Base-by-base conservation (phyloP, 1,140 invertebrate species). In the Drosophila busckii region DNA sequence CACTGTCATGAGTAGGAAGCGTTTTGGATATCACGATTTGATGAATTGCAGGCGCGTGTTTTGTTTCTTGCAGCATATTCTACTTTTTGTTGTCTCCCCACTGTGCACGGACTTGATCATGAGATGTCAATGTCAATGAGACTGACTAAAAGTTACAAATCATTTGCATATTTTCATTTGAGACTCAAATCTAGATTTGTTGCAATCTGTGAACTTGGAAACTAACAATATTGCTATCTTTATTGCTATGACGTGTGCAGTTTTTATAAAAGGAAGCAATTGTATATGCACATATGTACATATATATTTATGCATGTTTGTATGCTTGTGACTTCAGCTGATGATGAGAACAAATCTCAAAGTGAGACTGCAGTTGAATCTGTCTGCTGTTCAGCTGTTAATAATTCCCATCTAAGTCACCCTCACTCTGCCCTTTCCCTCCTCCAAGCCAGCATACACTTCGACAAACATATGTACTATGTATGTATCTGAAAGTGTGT, bases 361-460 rank as follows among this genome's bases (percentile, higher is more conserved):
- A 35, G 20, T 17, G 13, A 22, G 20, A 34, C 19, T 13, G 3
- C 10, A 17, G n/a, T 45, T 19, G 29, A 32, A 31, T 16, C 22
- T 16, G 1, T 28, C 40, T 53, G 49, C 32, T 8, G 23, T 26
- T 23, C 56, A 60, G 49, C 49, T 60, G 56, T 54, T 60, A 45
- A 45, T 60, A 40, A 45, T 38, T 16, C 50, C 26, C 42, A 37
- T 17, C 31, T 37, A 22, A 37, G 38, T 9, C 29, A 31, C 25
- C 37, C 23, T n/a, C 22, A 34, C 35, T 22, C 46, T 20, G 35
- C 10, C 22, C 0, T 13, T 16, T 4, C 16, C 20, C 2, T 17
- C 6, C 12, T 25, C 10, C n/a, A 8, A 12, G 41, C 9, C 31
- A 12, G n/a, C n/a, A 19, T 2, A 9, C 15, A 13, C 6, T 22